phyloP scores from a whole-genome alignment of 2,797 vertebrate genomes.

The Centroberyx gerrardi region DNA sequence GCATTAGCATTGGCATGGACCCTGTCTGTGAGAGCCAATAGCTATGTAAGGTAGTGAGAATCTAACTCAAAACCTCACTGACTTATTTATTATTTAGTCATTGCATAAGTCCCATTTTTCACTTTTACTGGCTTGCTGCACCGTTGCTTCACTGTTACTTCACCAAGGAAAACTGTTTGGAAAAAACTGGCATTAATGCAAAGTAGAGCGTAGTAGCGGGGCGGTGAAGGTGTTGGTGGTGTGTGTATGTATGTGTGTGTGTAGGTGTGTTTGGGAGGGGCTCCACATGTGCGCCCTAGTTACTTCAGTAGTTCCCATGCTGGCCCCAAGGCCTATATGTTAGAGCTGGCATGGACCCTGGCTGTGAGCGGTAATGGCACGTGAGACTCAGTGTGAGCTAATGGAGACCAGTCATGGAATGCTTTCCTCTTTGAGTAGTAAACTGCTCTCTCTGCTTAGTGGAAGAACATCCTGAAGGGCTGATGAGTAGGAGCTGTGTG shows the following conservation, averaged over 20 bases:
- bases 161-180: constrained; percentile 50
- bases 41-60: constrained; percentile 58
- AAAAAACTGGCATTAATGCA: constrained; percentile 52
- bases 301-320: constrained; percentile 54
- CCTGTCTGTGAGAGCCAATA: constrained; percentile 47
- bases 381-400: constrained; percentile 76
- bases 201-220: constrained; percentile 52
- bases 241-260: constrained; percentile 9
- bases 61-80: constrained; percentile 31
- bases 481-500: constrained; percentile 39
- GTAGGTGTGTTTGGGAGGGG: constrained; percentile 52
- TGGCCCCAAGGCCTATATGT: constrained; percentile 58
- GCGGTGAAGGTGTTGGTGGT: constrained; percentile 52
- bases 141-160: constrained; percentile 33
- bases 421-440: constrained; percentile 68
- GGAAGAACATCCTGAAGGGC: constrained; percentile 55
- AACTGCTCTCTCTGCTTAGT: constrained; percentile 46
- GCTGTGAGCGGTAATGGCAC: constrained; percentile 72
- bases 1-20: constrained; percentile 50
- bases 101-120: constrained; percentile 41
- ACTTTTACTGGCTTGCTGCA: constrained; percentile 60
- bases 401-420: constrained; percentile 77
- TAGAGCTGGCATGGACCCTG: constrained; percentile 49
- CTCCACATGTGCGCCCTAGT: constrained; percentile 30
- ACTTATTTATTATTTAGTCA: background rate